These are phyloP conservation scores for Pyrocoelia pectoralis DNA, from an alignment of 2,888 invertebrate genomes.

Conservation along the genomic window DNA sequence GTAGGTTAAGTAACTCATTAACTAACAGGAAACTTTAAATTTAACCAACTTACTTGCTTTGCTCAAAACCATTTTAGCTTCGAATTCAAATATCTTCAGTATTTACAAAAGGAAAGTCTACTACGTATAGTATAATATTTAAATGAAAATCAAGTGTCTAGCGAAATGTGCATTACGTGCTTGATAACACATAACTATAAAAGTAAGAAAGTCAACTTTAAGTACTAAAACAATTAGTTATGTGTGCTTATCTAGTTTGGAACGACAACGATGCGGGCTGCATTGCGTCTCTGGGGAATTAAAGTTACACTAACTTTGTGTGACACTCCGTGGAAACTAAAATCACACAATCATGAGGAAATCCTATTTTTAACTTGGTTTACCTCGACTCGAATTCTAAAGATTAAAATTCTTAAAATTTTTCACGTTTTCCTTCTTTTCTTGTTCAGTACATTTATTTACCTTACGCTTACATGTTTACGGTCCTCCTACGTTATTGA, in stretches of 20 bases:
- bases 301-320: constrained; percentile 41
- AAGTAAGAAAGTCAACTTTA: constrained; percentile 32
- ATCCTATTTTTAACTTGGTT: no score
- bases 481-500: no score
- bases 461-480: no score
- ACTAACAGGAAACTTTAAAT: constrained; percentile 5
- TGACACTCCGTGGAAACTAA: constrained; percentile 37
- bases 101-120: not conserved
- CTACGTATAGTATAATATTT: constrained; percentile 3
- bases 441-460: no score
- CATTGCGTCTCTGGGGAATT: constrained; percentile 31
- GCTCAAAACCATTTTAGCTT: not conserved
- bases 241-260: constrained; percentile 39
- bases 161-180: constrained; percentile 27
- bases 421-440: no score
- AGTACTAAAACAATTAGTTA: constrained; percentile 38
- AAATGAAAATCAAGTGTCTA: constrained; percentile 6
- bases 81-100: constrained; percentile 2
- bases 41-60: constrained; percentile 4
- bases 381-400: no score
- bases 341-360: constrained; percentile 29
- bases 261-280: constrained; percentile 40
- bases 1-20: constrained; percentile 12
- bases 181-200: constrained; percentile 27
- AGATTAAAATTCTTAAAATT: no score